Evolutionary conservation across 2,797 vertebrate species (phyloP), one percentile per base, ranked within the genome.

Genomic region (Paramormyrops hopkinsi): DNA sequence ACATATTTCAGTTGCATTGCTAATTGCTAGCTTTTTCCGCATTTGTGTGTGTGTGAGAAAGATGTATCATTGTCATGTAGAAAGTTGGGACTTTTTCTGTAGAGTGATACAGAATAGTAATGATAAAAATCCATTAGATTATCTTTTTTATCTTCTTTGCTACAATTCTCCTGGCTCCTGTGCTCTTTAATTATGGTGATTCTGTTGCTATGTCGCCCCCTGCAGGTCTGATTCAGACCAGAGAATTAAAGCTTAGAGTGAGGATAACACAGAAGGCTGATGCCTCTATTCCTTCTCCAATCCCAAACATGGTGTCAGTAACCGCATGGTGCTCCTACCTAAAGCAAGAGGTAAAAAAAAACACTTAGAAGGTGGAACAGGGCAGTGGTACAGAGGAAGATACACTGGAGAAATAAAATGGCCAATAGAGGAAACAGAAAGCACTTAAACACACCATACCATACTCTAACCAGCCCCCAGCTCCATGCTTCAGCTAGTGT

Each of bases 391-490:
- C 17, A 87, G 29, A 37, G 29, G 9, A 12, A 14, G 86, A 46
- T 41, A 62, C 29, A 5, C 33, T 37, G 51, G 6, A 51, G 51
- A 44, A 46, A 59, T 25, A 89, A 89, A 44, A 59, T 33, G 37
- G n/a, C 51, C 5, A 48, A 33, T 4, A 29, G 14, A 22, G 22
- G 22, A 54, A 29, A 25, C 4, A 86, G 76, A 82, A 82, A 82
- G 2, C 17, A 46, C 65, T 37, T 53, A 50, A 79, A 59, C 19
- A 29, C 48, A 83, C 54, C 59, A 22, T 62, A 85, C 46, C 83
- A 17, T 29, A 19, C 59, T 12, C 59, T 83, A 89, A 83, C 89
- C 90, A 93, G 41, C 8, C 8, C 65, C 76, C 19, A 46, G 73
- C 7, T 79, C 37, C 41, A 41, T 8, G 73, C 19, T 41, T n/a